Evolutionary conservation across 2,888 invertebrate species (phyloP).

Genomic region (Rambutsinella grinnellia): DNA sequence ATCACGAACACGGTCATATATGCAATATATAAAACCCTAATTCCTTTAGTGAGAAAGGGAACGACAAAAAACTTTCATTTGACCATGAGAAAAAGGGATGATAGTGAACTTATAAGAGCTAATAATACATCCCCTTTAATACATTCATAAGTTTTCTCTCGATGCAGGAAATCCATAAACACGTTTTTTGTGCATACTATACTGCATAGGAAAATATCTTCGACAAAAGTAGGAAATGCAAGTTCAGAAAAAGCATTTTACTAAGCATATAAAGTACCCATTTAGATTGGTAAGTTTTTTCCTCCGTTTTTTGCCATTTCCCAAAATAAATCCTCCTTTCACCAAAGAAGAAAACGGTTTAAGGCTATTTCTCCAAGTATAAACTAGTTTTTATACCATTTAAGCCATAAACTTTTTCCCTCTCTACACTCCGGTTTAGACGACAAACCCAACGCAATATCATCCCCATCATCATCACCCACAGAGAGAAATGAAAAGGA

Average conservation of each 20-base stretch:
- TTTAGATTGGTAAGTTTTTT: not conserved
- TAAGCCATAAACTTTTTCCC: conserved; percentile 33
- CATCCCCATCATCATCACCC: not conserved
- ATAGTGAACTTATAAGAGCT: not conserved
- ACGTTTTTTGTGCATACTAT: conserved; percentile 15
- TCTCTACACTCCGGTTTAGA: conserved; percentile 6
- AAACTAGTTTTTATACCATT: conserved; percentile 33
- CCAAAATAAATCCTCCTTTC: conserved; percentile 26
- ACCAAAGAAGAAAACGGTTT: conserved; percentile 33
- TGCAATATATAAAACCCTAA: too few species aligned
- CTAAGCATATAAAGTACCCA: not conserved
- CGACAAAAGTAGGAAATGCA: conserved; percentile 25
- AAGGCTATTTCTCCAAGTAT: conserved; percentile 26
- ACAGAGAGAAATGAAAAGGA: not conserved
- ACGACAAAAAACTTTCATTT: not conserved
- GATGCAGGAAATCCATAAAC: conserved; percentile 10
- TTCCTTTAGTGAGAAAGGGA: not conserved
- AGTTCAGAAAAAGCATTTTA: conserved; percentile 22
- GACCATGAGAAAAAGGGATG: not conserved
- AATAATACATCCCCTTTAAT: not conserved
- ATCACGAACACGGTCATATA: too few species aligned
- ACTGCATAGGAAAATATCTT: too few species aligned
- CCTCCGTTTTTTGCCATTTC: not conserved
- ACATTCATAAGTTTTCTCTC: not conserved
- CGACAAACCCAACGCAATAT: conserved; percentile 5